Evolutionary conservation across 2,113 vertebrate genomes (phyloP).

Genomic region (Montifringilla adamsi): DNA sequence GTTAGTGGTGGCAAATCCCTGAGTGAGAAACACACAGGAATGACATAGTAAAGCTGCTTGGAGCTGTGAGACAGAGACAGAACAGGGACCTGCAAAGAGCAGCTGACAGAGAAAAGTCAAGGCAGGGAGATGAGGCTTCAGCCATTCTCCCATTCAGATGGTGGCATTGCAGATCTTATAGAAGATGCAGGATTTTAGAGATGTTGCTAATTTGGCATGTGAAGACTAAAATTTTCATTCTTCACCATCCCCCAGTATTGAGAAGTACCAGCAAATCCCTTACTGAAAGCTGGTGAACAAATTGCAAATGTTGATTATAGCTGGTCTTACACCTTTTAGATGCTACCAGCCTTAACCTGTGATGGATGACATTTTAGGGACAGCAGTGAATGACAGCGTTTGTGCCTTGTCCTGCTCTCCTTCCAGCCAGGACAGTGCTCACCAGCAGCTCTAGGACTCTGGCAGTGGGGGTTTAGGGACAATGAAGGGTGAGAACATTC

Average conservation of each 20-base stretch:
- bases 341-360: not conserved
- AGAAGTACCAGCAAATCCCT: not conserved
- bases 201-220: not conserved
- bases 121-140: not conserved
- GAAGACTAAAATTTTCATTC: not conserved
- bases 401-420: conserved; percentile 6
- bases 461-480: not conserved
- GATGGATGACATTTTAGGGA: not conserved
- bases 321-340: not conserved
- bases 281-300: not conserved
- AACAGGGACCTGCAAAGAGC: not conserved
- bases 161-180: not conserved
- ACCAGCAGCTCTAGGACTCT: not conserved
- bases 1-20: not conserved
- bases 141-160: not conserved
- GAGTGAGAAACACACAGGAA: not conserved
- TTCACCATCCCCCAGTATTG: not conserved
- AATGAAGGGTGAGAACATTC: not conserved
- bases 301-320: not conserved
- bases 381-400: not conserved
- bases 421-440: not conserved
- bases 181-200: not conserved
- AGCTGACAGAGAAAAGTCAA: not conserved
- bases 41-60: not conserved
- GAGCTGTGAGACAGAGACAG: not conserved